Percentiles rank a stretch among this genome's conserved stretches.
Conservation (phyloP, 2,888 invertebrate genomes). For the Drosophila mimica region DNA sequence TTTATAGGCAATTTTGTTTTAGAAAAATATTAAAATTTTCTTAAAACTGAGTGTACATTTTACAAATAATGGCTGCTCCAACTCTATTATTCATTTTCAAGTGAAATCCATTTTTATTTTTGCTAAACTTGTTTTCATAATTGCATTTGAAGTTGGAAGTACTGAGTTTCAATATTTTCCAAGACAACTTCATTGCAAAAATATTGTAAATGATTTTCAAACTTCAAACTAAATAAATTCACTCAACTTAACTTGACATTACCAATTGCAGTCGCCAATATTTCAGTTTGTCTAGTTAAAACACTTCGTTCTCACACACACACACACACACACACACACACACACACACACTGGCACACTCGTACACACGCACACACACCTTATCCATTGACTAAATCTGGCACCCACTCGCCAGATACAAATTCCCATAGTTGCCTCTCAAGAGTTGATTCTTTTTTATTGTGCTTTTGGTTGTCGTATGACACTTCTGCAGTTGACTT, state of each 20-base stretch:
- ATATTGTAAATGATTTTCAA: not conserved
- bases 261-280: slow-evolving; percentile 28
- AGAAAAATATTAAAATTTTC: fast-evolving
- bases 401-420: slow-evolving; percentile 69
- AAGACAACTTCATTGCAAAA: not conserved
- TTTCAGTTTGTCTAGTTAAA: slow-evolving; percentile 36
- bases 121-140: not conserved
- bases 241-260: slow-evolving; percentile 15
- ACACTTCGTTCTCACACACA: slow-evolving; percentile 21
- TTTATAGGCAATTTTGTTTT: not conserved
- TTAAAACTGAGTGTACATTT: not conserved
- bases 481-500: slow-evolving; percentile 56
- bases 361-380: slow-evolving; percentile 46
- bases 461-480: slow-evolving; percentile 27
- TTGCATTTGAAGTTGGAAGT: not conserved
- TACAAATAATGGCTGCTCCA: not conserved
- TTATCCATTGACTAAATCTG: slow-evolving; percentile 41
- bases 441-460: slow-evolving; percentile 57
- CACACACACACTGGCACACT: slow-evolving; percentile 17
- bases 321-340: slow-evolving; percentile 52
- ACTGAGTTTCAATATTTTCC: not conserved
- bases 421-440: slow-evolving; percentile 67
- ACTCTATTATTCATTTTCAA: not conserved
- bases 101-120: not conserved
- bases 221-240: not conserved